Percentiles rank a stretch among this genome's conserved stretches.
These are phyloP conservation scores for Datnioides undecimradiatus DNA, from an alignment of 2,113 vertebrate species.

Conservation along the genomic window DNA sequence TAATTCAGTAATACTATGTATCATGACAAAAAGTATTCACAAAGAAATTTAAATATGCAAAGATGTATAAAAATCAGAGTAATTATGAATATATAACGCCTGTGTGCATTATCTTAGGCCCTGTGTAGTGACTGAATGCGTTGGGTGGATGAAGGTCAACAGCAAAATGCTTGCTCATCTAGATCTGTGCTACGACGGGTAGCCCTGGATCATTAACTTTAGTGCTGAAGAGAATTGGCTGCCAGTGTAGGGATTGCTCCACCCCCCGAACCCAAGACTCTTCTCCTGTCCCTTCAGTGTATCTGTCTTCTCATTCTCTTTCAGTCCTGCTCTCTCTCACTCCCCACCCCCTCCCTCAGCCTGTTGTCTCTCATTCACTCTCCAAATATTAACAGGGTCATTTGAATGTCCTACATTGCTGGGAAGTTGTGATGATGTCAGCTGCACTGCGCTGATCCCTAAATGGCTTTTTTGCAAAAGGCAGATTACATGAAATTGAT, in stretches of 20 bases:
- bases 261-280: slow-evolving; percentile 20
- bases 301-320: slow-evolving; percentile 33
- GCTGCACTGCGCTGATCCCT: slow-evolving; percentile 23
- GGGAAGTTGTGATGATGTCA: slow-evolving; percentile 62
- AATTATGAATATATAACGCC: slow-evolving; percentile 12
- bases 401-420: slow-evolving; percentile 61
- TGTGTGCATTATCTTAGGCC: neutral
- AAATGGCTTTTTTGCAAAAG: slow-evolving; percentile 2
- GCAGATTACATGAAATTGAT: slow-evolving; percentile 1
- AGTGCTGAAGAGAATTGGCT: slow-evolving; percentile 67
- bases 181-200: slow-evolving; percentile 28
- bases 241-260: slow-evolving; percentile 13
- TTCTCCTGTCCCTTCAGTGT: slow-evolving; percentile 15
- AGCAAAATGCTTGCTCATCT: slow-evolving; percentile 66
- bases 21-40: neutral
- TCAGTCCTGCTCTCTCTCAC: neutral
- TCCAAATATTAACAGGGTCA: slow-evolving; percentile 68
- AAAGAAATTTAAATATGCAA: slow-evolving; percentile 12
- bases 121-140: neutral
- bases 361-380: slow-evolving; percentile 52
- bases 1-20: neutral
- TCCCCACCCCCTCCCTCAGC: neutral
- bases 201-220: slow-evolving; percentile 78
- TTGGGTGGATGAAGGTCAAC: slow-evolving; percentile 67
- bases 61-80: slow-evolving; percentile 1